A percentile compares a stretch with the other conserved stretches of the same genome.
Conservation (phyloP, 2,113 vertebrate species). For the Numenius arquata region DNA sequence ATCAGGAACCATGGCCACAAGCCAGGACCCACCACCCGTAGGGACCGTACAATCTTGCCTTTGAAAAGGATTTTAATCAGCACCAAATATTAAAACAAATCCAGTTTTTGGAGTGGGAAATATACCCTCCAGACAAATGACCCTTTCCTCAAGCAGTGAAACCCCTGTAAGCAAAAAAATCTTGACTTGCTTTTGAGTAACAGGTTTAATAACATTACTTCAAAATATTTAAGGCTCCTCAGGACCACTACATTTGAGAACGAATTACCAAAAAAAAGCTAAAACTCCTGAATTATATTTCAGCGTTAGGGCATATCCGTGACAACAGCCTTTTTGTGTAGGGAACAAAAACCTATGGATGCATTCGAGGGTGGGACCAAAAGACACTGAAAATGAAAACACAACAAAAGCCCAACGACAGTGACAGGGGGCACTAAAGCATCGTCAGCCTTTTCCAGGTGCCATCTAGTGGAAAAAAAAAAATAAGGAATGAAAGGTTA, state of each 20-base stretch:
- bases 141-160: not conserved
- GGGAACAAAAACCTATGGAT: not conserved
- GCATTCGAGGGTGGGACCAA: not conserved
- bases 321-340: not conserved
- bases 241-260: not conserved
- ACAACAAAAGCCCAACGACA: not conserved
- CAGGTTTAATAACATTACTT: not conserved
- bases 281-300: rapidly evolving
- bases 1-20: not conserved
- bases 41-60: not conserved
- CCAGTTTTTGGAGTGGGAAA: not conserved
- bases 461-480: slow-evolving; percentile 17
- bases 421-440: not conserved
- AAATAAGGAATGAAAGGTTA: not conserved
- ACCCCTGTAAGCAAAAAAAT: not conserved
- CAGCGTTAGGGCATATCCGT: rapidly evolving
- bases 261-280: not conserved
- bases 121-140: not conserved
- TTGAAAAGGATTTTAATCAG: not conserved
- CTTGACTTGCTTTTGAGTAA: not conserved
- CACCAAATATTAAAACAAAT: not conserved
- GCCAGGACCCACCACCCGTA: not conserved
- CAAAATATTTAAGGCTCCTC: not conserved
- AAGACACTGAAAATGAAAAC: not conserved
- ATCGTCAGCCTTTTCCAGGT: not conserved